phyloP scores from a whole-genome alignment of 2,113 vertebrate genomes.

The Clarias gariepinus region DNA sequence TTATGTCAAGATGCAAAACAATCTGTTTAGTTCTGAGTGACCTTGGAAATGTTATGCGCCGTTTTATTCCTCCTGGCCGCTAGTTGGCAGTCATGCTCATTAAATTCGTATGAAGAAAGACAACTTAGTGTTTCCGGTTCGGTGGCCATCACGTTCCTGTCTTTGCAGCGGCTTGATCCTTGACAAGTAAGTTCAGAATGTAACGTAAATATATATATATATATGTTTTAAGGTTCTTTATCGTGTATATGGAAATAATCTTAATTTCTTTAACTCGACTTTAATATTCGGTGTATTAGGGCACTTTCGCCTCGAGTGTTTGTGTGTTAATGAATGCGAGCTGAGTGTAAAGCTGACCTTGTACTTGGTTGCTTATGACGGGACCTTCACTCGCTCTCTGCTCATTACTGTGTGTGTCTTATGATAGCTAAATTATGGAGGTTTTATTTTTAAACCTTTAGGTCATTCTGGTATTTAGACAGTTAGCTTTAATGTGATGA shows the following conservation, averaged over 20 bases:
- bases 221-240: neutral
- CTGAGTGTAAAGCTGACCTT: conserved; percentile 10
- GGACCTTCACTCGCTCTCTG: conserved; percentile 8
- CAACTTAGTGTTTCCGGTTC: conserved; percentile 38
- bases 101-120: neutral
- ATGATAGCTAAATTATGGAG: neutral
- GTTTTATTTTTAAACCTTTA: neutral
- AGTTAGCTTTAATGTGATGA: neutral
- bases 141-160: conserved; percentile 46
- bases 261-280: neutral
- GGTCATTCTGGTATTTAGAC: too few relatives aligned
- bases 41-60: neutral
- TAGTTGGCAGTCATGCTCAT: conserved; percentile 1
- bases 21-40: neutral
- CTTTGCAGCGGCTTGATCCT: conserved; percentile 42
- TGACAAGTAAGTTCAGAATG: conserved; percentile 26
- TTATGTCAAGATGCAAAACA: neutral
- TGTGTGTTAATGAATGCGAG: neutral
- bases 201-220: neutral
- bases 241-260: neutral
- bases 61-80: neutral
- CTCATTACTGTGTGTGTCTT: neutral
- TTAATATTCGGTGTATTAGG: neutral
- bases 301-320: neutral
- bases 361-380: neutral